These are phyloP conservation scores for Drosophila mimetica DNA, from an alignment of 2,888 invertebrate species.

Conservation along the genomic window DNA sequence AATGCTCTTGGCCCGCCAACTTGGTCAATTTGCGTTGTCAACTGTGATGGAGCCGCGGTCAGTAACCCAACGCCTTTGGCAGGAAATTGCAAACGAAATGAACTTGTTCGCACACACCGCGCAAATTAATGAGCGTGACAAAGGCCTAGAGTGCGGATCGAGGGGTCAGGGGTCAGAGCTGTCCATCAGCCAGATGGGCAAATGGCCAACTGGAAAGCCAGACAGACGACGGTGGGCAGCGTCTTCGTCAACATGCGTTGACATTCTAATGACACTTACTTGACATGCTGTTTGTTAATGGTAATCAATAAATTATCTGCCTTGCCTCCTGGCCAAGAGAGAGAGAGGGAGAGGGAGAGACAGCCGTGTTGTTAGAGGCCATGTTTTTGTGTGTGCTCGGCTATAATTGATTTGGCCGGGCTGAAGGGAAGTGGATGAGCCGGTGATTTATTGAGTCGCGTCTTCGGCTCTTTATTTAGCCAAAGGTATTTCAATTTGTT, in stretches of 20 bases:
- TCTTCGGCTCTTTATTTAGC: conserved; percentile 43
- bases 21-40: conserved; percentile 65
- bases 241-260: conserved; percentile 57
- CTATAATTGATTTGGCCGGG: conserved; percentile 57
- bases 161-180: not conserved
- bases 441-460: conserved; percentile 56
- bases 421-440: conserved; percentile 27
- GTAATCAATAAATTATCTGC: conserved; percentile 63
- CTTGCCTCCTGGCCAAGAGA: conserved; percentile 16
- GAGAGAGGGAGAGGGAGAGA: no score
- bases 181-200: conserved; percentile 38
- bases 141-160: not conserved
- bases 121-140: conserved; percentile 71
- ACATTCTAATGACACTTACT: conserved; percentile 75
- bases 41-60: conserved; percentile 54
- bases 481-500: conserved; percentile 47
- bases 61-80: conserved; percentile 45
- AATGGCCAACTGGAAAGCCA: conserved; percentile 15
- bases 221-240: conserved; percentile 1
- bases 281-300: conserved; percentile 65
- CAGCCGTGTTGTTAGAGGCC: conserved; percentile 12
- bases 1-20: conserved; percentile 9
- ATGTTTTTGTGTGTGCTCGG: conserved; percentile 41
- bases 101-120: conserved; percentile 60
- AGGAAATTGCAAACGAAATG: conserved; percentile 58